Evolutionary conservation across 2,113 vertebrate genomes (phyloP).

Genomic region (Thunnus maccoyii): DNA sequence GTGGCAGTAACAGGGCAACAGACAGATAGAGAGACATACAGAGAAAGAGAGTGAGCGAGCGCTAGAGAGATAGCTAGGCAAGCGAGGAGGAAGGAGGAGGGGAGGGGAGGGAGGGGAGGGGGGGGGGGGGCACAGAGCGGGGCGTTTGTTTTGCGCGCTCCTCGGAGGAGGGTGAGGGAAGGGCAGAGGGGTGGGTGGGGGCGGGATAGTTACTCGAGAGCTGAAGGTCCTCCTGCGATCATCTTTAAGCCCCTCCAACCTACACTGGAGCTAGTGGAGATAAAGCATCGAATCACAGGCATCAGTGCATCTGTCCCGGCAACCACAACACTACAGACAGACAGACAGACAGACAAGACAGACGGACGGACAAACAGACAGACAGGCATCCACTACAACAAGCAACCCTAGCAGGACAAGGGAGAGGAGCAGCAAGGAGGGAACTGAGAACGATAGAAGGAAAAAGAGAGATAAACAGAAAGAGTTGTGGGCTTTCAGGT

Average conservation of each 20-base stretch:
- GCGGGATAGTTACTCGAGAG: constrained; percentile 99
- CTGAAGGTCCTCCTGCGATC: constrained; percentile 99
- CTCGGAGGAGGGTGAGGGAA: constrained; percentile 76
- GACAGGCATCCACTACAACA: constrained; percentile 70
- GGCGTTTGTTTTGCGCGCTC: constrained; percentile 91
- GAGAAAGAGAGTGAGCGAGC: constrained; percentile 48
- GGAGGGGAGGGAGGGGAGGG: constrained; percentile 83
- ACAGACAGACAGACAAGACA: constrained; percentile 31
- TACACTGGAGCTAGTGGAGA: constrained; percentile 99
- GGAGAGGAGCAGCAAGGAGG: constrained; percentile 38
- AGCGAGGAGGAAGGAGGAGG: constrained; percentile 84
- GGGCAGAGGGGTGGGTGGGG: constrained; percentile 68
- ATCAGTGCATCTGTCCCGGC: constrained; percentile 86
- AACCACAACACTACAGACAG: constrained; percentile 81
- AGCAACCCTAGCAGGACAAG: constrained; percentile 65
- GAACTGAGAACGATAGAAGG: constrained; percentile 1
- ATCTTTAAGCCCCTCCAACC: constrained; percentile 99
- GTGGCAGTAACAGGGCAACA: constrained; percentile 29
- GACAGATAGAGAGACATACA: constrained; percentile 45
- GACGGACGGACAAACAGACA: constrained; percentile 41
- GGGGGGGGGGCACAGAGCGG: constrained; percentile 88
- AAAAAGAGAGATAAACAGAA: constrained; percentile 11
- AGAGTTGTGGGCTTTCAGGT: constrained; percentile 11
- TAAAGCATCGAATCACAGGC: constrained; percentile 87
- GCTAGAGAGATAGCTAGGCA: constrained; percentile 59